Percentiles rank a stretch among this genome's conserved stretches.
These are phyloP conservation scores for Ectemnius lituratus DNA, from an alignment of 2,888 invertebrate species.

Conservation along the genomic window DNA sequence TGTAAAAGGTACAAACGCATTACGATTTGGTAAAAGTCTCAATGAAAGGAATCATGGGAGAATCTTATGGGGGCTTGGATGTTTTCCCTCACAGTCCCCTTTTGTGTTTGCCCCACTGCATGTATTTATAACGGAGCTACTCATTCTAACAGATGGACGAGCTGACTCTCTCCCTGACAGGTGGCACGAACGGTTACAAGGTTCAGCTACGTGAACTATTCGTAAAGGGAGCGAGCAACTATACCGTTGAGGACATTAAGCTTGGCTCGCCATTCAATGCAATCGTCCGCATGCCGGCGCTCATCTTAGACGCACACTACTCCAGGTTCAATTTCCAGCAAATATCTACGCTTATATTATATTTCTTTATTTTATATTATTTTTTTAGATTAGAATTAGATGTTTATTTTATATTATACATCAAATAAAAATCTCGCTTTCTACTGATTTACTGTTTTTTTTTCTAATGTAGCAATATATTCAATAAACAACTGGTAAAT, in stretches of 20 bases:
- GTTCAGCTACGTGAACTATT: conserved; percentile 77
- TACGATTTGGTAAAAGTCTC: too few species aligned
- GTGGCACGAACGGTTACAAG: conserved; percentile 79
- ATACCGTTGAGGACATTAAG: conserved; percentile 77
- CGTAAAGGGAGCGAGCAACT: conserved; percentile 78
- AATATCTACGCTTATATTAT: too few species aligned
- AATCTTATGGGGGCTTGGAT: neutral
- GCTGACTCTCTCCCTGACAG: conserved; percentile 79
- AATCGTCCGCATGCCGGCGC: conserved; percentile 82
- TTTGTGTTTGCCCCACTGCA: neutral
- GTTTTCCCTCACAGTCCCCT: neutral
- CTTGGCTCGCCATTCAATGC: conserved; percentile 84
- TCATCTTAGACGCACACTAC: conserved; percentile 84
- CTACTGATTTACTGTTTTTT: too few species aligned
- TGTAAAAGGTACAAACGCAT: too few species aligned
- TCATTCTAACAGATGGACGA: conserved; percentile 76
- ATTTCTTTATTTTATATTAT: too few species aligned
- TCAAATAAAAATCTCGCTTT: too few species aligned
- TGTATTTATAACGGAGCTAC: neutral
- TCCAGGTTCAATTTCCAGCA: conserved; percentile 71
- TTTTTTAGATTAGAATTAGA: too few species aligned
- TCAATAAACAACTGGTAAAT: too few species aligned
- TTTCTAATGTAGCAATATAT: too few species aligned
- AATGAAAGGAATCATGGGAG: neutral
- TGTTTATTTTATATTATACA: too few species aligned